Evolutionary conservation across 1,140 invertebrate species (phyloP).

Genomic region (Cherax destructor): DNA sequence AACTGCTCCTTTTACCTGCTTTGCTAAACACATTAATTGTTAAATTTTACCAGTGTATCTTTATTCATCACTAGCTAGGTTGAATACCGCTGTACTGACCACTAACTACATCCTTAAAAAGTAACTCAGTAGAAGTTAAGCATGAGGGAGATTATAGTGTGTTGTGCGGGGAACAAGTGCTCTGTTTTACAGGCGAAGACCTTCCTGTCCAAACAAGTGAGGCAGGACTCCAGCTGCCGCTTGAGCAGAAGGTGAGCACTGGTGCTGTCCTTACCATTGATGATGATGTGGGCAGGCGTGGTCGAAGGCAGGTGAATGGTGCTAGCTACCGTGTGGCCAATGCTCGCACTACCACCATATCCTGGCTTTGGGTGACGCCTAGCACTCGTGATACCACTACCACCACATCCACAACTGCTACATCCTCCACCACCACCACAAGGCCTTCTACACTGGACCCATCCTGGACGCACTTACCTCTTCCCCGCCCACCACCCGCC

Average conservation of each 20-base stretch:
- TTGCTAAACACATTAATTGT: not conserved
- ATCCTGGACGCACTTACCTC: not conserved
- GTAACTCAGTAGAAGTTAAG: not conserved
- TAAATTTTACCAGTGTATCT: not conserved
- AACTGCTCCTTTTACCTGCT: not conserved
- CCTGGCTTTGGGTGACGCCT: conserved; percentile 49
- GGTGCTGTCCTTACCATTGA: conserved; percentile 50
- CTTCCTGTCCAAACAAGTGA: conserved; percentile 40
- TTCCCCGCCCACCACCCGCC: conserved; percentile 4
- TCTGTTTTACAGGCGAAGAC: conserved; percentile 33
- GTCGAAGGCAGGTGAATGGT: conserved; percentile 18
- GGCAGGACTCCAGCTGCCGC: conserved; percentile 37
- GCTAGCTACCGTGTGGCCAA: conserved; percentile 55
- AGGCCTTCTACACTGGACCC: not conserved
- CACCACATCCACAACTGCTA: not conserved
- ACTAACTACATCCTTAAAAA: not conserved
- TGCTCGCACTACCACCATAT: conserved; percentile 60
- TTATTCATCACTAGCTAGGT: not conserved
- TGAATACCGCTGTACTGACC: not conserved
- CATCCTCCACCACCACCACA: conserved; percentile 31
- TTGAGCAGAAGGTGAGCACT: conserved; percentile 59
- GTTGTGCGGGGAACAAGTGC: conserved; percentile 12
- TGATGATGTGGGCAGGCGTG: not conserved
- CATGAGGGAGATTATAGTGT: not conserved
- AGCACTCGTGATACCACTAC: not conserved